Evolutionary conservation across 2,797 vertebrate genomes (phyloP), one percentile per base, ranked within the genome.

Genomic region (Sebastes cheni): DNA sequence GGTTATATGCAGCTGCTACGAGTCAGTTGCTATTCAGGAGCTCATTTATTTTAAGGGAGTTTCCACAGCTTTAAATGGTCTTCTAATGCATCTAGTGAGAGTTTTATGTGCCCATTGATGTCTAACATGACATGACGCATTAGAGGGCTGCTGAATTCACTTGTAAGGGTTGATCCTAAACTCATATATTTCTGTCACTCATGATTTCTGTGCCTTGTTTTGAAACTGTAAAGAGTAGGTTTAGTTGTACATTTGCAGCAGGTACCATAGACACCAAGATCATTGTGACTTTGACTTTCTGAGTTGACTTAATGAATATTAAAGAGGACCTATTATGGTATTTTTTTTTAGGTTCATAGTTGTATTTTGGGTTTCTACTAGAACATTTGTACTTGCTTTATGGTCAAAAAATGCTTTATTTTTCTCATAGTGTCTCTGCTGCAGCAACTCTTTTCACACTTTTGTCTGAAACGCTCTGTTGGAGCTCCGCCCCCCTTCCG

Each of bases 31-130:
- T 86, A 58, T 86, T 85, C 72, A 62, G 72, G 60, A 83, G 65
- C 83, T 46, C 52, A 77, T 85, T 88, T 90, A 84, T 88, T 91
- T 85, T 80, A 60, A 65, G 77, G 42, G 39, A 79, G 67, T 82
- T 89, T 83, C 83, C 77, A 72, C 42, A 16, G 59, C 72, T 76
- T 72, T 71, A 62, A 77, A 72, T 79, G 36, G 65, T 14, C 4
- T 55, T 56, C 18, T 52, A 67, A 81, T 77, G 25, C 55, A 62
- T 65, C 13, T 3, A 71, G 46, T 42, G 50, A 60, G 69, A 32
- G 69, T 83, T 72, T 75, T 39, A 71, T 54, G 36, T 42, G 58
- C 23, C 23, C 14, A 25, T 4, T 50, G 29, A 60, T 70, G 36
- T 12, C 22, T 55, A 25, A 67, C 18, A 13, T 69, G 69, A 70